Percentiles rank a stretch among this genome's conserved stretches.
Conservation (phyloP, 2,888 invertebrate species). For the Brassicogethes aeneus region DNA sequence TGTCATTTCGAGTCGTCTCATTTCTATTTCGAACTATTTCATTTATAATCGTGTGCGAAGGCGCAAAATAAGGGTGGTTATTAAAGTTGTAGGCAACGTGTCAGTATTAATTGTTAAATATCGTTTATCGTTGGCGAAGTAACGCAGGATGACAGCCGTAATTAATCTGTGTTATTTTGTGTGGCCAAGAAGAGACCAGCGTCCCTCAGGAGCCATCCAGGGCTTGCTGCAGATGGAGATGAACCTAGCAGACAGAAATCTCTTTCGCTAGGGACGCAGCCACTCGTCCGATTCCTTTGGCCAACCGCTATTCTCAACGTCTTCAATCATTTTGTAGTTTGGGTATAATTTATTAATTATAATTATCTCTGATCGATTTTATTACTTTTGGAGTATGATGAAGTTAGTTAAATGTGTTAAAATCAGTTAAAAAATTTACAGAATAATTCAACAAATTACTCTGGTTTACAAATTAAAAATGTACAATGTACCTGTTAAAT, state of each 20-base stretch:
- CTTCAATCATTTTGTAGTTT: background rate
- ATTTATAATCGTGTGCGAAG: slow-evolving; percentile 18
- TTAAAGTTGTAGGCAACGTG: slow-evolving; percentile 32
- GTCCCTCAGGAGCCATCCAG: slow-evolving; percentile 36
- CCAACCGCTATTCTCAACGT: background rate
- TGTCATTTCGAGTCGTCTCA: too few relatives aligned
- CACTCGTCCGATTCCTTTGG: too few relatives aligned
- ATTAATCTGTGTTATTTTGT: slow-evolving; percentile 43
- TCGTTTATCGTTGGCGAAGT: slow-evolving; percentile 40
- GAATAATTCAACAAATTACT: too few relatives aligned
- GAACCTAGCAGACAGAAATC: slow-evolving; percentile 17
- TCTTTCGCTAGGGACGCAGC: background rate
- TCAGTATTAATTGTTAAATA: slow-evolving; percentile 43
- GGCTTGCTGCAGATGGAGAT: slow-evolving; percentile 22
- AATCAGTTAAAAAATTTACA: too few relatives aligned
- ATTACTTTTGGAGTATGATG: too few relatives aligned
- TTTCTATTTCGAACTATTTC: too few relatives aligned
- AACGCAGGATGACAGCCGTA: slow-evolving; percentile 41
- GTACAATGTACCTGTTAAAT: too few relatives aligned
- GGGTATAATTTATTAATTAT: background rate
- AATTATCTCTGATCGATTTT: too few relatives aligned
- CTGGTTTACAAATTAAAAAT: too few relatives aligned
- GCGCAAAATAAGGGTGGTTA: slow-evolving; percentile 24
- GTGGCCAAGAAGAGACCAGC: slow-evolving; percentile 33
- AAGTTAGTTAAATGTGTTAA: too few relatives aligned